Conservation (phyloP, 2,888 invertebrate genomes). For the Idaea biselata region DNA sequence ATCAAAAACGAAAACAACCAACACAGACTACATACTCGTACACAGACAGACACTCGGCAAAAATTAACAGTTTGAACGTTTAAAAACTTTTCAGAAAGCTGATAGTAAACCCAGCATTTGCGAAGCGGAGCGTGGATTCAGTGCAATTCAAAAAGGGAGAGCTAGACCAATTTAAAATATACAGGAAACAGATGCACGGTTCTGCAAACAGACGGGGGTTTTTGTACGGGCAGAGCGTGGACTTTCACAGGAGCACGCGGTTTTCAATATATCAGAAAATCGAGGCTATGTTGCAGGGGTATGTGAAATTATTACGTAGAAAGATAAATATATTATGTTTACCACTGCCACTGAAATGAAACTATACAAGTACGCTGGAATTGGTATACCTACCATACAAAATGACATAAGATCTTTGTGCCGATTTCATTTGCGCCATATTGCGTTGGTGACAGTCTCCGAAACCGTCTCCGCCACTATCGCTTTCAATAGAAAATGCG, state of each 20-base stretch:
- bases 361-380: no score
- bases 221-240: conserved; percentile 57
- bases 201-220: conserved; percentile 60
- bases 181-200: conserved; percentile 72
- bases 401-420: no score
- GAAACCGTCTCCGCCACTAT: no score
- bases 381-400: no score
- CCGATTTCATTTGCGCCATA: no score
- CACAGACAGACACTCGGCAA: conserved; percentile 19
- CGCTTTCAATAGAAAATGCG: no score
- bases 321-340: background rate
- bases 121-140: conserved; percentile 66
- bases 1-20: conserved; percentile 15
- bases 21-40: conserved; percentile 15
- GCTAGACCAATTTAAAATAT: conserved; percentile 54
- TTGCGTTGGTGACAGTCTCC: no score
- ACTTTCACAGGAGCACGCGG: conserved; percentile 83
- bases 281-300: conserved; percentile 83
- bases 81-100: conserved; percentile 61
- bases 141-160: conserved; percentile 43
- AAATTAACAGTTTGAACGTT: conserved; percentile 34
- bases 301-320: conserved; percentile 40
- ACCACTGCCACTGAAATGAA: no score
- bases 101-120: conserved; percentile 73
- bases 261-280: conserved; percentile 83